phyloP scores from a whole-genome alignment of 1,140 invertebrate species.

The Zaprionus capensis region DNA sequence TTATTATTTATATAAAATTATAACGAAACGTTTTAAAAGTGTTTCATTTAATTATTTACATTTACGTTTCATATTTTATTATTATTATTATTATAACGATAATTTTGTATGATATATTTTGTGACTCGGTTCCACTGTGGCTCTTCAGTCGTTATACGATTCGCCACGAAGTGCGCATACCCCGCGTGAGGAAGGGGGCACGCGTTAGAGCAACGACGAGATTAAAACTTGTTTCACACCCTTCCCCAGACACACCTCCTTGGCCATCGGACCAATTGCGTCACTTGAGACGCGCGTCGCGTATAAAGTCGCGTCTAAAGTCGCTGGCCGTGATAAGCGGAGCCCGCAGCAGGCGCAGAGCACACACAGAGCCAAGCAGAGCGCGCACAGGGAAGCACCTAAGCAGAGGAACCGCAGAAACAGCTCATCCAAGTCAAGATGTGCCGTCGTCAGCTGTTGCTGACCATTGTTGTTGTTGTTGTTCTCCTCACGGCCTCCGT shows the following conservation, averaged over 20 bases:
- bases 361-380: no score
- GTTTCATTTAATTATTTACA: no score
- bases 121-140: background rate
- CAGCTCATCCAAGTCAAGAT: background rate
- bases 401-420: background rate
- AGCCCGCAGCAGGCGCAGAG: background rate
- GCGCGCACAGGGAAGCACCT: background rate
- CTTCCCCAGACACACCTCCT: background rate
- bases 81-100: no score
- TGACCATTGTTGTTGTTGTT: background rate
- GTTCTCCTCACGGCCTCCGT: background rate
- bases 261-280: constrained; percentile 4
- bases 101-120: background rate
- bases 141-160: background rate
- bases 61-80: no score
- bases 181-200: background rate
- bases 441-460: background rate
- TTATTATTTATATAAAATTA: no score
- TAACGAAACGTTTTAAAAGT: no score
- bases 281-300: constrained; percentile 6
- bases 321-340: constrained; percentile 22
- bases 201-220: constrained; percentile 5
- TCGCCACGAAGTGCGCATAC: background rate
- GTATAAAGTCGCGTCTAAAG: constrained; percentile 23
- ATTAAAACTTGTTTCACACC: constrained; percentile 43